These are phyloP conservation scores for Crotophaga sulcirostris DNA, from an alignment of 2,113 vertebrate species.

Conservation along the genomic window DNA sequence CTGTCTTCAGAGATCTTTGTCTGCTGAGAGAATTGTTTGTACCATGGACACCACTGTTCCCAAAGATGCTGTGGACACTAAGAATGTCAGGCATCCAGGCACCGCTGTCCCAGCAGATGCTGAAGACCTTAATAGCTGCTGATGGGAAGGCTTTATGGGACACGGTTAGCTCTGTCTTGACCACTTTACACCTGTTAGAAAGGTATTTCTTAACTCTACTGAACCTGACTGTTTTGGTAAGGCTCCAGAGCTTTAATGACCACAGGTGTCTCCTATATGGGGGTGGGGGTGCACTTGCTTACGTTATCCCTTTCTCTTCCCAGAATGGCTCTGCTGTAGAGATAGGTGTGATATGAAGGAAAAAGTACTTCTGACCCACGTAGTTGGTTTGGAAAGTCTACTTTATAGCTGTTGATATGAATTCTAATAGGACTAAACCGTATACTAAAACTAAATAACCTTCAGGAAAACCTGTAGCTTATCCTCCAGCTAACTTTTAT, in stretches of 20 bases:
- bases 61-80: neutral
- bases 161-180: constrained; percentile 57
- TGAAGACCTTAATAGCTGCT: constrained; percentile 37
- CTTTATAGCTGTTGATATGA: neutral
- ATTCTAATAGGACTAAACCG: neutral
- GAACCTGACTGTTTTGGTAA: neutral
- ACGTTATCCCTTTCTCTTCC: neutral
- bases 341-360: neutral
- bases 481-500: neutral
- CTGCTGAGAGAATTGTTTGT: constrained; percentile 61
- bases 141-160: neutral
- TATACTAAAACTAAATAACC: neutral
- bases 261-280: neutral
- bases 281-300: neutral
- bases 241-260: neutral
- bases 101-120: constrained; percentile 62
- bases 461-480: neutral
- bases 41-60: constrained; percentile 75
- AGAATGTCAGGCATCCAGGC: constrained; percentile 55
- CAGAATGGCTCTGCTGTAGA: neutral
- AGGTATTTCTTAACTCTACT: neutral
- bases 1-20: constrained; percentile 40
- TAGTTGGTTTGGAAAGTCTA: neutral
- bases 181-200: neutral
- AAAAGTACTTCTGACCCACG: neutral